Evolutionary conservation across 2,113 vertebrate genomes (phyloP).

Genomic region (Urocynchramus pylzowi): DNA sequence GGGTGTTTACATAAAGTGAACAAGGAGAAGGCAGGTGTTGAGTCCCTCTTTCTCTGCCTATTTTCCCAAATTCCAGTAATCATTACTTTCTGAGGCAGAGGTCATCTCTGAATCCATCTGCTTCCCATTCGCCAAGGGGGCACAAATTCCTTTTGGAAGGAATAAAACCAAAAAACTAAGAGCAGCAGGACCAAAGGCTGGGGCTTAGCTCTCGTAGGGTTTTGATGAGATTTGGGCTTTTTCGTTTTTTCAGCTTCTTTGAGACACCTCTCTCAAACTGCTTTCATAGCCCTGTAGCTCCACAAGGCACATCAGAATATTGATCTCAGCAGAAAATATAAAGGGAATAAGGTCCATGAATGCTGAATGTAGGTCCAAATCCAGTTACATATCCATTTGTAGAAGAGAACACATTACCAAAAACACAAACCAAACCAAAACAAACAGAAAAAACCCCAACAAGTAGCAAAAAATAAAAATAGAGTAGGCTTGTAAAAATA

Average conservation of each 20-base stretch:
- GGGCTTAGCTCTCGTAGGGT: neutral
- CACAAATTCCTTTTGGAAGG: neutral
- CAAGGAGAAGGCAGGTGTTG: neutral
- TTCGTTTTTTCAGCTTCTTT: neutral
- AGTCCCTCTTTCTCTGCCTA: neutral
- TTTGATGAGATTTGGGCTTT: neutral
- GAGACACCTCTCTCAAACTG: neutral
- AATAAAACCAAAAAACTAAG: neutral
- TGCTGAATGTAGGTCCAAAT: neutral
- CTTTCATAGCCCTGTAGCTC: neutral
- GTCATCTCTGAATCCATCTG: neutral
- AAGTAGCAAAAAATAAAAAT: neutral
- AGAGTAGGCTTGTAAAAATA: neutral
- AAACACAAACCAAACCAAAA: neutral
- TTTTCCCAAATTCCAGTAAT: neutral
- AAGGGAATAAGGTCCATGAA: neutral
- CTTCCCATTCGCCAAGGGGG: neutral
- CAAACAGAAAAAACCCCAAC: fast-evolving
- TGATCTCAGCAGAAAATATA: neutral
- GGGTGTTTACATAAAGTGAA: neutral
- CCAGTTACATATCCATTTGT: neutral
- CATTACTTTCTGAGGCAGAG: neutral
- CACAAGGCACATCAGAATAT: neutral
- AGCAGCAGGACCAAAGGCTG: neutral
- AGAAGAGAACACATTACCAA: neutral